Percentiles rank a stretch among this genome's conserved stretches.
phyloP scores from a whole-genome alignment of 1,140 invertebrate genomes.

The Atta cephalotes region DNA sequence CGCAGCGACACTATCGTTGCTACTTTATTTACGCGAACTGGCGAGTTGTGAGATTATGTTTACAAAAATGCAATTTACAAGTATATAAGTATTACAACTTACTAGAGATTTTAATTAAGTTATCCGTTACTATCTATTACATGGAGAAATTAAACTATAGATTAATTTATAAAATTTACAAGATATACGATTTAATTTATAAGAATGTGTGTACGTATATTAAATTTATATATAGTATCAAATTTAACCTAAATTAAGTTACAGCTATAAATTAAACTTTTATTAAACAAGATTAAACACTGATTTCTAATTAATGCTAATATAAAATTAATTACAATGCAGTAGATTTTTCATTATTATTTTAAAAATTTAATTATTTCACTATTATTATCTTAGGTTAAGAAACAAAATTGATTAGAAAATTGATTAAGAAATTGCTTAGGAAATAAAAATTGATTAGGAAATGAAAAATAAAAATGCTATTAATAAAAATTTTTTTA shows the following conservation, averaged over 20 bases:
- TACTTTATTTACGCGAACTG: too few relatives aligned
- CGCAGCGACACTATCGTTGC: too few relatives aligned
- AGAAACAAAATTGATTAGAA: too few relatives aligned
- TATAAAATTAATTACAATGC: neutral
- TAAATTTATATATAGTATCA: too few relatives aligned
- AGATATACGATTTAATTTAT: neutral
- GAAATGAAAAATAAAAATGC: neutral
- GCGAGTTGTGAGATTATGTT: neutral
- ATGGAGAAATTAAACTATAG: too few relatives aligned
- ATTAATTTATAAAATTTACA: neutral
- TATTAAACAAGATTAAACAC: neutral
- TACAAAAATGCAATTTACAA: neutral
- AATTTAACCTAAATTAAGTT: too few relatives aligned
- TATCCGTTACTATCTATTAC: neutral
- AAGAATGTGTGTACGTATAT: neutral
- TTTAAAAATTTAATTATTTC: neutral
- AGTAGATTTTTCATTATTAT: neutral
- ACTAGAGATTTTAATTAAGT: constrained; percentile 2
- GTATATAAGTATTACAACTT: neutral
- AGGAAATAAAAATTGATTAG: neutral
- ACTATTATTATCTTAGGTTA: neutral
- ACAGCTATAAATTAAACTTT: neutral
- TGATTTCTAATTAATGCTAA: neutral
- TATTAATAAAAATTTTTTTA: neutral
- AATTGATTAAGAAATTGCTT: neutral